phyloP scores from a whole-genome alignment of 2,113 vertebrate species.

The Pteronura brasiliensis region DNA sequence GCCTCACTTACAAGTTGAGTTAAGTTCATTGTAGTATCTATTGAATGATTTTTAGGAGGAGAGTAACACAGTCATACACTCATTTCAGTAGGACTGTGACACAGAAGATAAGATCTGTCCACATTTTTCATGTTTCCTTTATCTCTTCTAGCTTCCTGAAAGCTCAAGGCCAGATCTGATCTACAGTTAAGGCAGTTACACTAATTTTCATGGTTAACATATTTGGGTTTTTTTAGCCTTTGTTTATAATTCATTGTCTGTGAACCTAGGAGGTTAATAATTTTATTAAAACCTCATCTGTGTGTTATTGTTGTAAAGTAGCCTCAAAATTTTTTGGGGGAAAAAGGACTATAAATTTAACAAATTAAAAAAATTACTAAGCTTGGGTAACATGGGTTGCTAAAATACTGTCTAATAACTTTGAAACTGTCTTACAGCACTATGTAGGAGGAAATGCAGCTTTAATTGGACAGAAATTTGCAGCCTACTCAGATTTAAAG shows the following conservation, averaged over 20 bases:
- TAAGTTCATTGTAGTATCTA: background rate
- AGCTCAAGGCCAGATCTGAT: background rate
- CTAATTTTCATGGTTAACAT: background rate
- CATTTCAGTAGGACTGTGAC: background rate
- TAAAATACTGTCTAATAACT: constrained; percentile 16
- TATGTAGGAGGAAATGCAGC: constrained; percentile 98
- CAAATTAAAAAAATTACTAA: constrained; percentile 24
- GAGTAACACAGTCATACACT: background rate
- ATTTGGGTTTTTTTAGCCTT: background rate
- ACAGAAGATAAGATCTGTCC: background rate
- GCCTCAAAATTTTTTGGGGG: background rate
- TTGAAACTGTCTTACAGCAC: constrained; percentile 85
- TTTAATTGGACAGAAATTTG: constrained; percentile 97
- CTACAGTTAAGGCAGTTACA: background rate
- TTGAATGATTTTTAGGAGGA: background rate
- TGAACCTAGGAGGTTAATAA: background rate
- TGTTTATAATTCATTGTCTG: background rate
- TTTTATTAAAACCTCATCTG: background rate
- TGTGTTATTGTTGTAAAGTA: constrained; percentile 4
- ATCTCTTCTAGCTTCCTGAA: background rate
- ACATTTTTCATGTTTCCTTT: background rate
- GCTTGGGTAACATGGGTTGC: background rate
- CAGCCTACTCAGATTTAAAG: constrained; percentile 89
- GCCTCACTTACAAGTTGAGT: background rate
- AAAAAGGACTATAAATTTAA: background rate